These are phyloP conservation scores for Cyprinus carpio DNA, from an alignment of 2,113 vertebrate species.

Conservation along the genomic window DNA sequence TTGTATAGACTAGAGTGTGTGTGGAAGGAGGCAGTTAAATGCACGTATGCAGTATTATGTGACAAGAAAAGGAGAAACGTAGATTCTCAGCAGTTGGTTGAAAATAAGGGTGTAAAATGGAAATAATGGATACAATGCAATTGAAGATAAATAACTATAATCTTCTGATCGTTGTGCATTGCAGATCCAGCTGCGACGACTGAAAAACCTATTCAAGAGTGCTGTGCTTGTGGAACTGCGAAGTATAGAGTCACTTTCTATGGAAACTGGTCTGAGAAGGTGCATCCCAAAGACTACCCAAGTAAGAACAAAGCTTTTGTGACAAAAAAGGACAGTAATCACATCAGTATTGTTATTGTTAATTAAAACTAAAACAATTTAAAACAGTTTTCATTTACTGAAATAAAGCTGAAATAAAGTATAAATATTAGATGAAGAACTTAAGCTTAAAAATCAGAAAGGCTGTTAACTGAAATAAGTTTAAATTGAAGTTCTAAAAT, in stretches of 20 bases:
- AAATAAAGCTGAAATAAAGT: no score
- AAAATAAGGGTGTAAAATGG: neutral
- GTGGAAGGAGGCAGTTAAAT: slow-evolving; percentile 17
- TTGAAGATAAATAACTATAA: neutral
- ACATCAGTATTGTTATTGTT: neutral
- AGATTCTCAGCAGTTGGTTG: neutral
- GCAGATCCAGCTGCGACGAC: slow-evolving; percentile 80
- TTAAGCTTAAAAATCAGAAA: neutral
- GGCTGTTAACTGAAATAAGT: no score
- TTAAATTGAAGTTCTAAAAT: no score
- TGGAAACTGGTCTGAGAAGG: slow-evolving; percentile 97
- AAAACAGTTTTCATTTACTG: no score
- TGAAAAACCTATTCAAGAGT: slow-evolving; percentile 81
- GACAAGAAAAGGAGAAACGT: neutral
- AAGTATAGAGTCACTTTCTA: slow-evolving; percentile 96
- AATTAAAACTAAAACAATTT: neutral
- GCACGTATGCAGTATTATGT: neutral
- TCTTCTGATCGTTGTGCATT: slow-evolving; percentile 26
- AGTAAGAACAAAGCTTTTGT: slow-evolving; percentile 76
- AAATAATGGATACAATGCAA: neutral
- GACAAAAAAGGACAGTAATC: neutral
- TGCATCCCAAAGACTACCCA: slow-evolving; percentile 94
- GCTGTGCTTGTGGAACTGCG: slow-evolving; percentile 95
- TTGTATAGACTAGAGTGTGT: neutral
- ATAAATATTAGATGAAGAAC: no score